Conservation (phyloP, 2,888 invertebrate genomes). For the Punctoribates punctum region DNA sequence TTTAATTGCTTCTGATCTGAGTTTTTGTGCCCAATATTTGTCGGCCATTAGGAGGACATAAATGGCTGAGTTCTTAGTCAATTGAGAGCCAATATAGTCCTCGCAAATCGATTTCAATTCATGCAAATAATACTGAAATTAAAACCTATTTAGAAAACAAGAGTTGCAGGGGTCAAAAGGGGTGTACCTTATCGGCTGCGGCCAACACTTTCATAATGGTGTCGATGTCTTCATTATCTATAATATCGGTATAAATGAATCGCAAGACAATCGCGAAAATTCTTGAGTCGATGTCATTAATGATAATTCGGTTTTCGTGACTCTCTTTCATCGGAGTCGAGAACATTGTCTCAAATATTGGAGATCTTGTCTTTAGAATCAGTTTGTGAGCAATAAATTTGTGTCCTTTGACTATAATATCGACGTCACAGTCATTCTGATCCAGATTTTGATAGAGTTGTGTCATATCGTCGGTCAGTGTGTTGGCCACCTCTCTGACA, state of each 20-base stretch:
- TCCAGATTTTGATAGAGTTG: no score
- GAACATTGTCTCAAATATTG: neutral
- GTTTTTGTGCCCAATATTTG: neutral
- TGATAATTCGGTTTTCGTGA: neutral
- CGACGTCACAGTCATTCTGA: no score
- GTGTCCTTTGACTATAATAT: no score
- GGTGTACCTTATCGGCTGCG: neutral
- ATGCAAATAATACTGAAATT: no score
- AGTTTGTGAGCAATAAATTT: no score
- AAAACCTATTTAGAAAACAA: no score
- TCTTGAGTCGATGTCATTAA: neutral
- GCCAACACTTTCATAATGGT: neutral
- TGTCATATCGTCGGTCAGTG: no score
- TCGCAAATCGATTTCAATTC: no score
- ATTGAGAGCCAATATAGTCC: no score
- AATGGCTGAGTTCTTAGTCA: neutral
- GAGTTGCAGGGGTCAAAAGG: no score
- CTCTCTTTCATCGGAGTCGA: neutral
- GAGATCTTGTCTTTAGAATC: no score
- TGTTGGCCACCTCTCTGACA: neutral
- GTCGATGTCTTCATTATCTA: neutral
- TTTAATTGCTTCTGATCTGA: neutral
- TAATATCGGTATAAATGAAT: neutral
- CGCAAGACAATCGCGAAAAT: neutral
- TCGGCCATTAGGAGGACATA: neutral